Evolutionary conservation across 2,113 vertebrate species (phyloP).

Genomic region (Glareola pratincola): DNA sequence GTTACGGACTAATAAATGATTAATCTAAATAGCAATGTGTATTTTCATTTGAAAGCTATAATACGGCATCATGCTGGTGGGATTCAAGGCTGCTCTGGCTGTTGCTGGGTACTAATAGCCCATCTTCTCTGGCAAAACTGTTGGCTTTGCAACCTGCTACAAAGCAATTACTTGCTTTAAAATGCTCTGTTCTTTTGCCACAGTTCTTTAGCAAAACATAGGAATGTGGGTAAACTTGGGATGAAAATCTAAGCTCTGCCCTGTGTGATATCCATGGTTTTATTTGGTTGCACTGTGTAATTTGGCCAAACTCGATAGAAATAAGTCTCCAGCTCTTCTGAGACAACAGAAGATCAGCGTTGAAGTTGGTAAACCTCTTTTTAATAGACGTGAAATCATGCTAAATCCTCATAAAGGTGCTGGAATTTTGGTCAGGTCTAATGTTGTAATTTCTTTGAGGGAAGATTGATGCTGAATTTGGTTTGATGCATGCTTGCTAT

Average conservation of each 20-base stretch:
- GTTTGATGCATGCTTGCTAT: neutral
- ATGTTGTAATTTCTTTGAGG: rapidly evolving
- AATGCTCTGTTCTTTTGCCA: neutral
- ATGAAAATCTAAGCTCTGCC: neutral
- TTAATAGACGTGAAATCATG: neutral
- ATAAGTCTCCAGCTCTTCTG: neutral
- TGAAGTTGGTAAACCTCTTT: neutral
- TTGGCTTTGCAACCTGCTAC: neutral
- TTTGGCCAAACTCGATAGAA: neutral
- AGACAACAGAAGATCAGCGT: neutral
- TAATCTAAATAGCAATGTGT: neutral
- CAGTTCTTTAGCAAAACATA: too few relatives aligned
- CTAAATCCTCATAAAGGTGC: neutral
- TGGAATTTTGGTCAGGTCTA: neutral
- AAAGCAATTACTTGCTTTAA: neutral
- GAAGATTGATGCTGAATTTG: neutral
- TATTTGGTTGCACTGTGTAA: neutral
- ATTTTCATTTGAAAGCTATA: neutral
- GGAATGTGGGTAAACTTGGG: neutral
- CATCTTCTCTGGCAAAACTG: neutral
- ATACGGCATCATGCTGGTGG: neutral
- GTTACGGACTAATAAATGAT: slow-evolving; percentile 45
- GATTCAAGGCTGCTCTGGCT: neutral
- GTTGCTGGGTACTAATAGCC: neutral
- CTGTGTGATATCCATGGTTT: neutral